Evolutionary conservation across 2,888 invertebrate species (phyloP), one percentile per base, ranked within the genome.

Genomic region (Girardia tigrina): DNA sequence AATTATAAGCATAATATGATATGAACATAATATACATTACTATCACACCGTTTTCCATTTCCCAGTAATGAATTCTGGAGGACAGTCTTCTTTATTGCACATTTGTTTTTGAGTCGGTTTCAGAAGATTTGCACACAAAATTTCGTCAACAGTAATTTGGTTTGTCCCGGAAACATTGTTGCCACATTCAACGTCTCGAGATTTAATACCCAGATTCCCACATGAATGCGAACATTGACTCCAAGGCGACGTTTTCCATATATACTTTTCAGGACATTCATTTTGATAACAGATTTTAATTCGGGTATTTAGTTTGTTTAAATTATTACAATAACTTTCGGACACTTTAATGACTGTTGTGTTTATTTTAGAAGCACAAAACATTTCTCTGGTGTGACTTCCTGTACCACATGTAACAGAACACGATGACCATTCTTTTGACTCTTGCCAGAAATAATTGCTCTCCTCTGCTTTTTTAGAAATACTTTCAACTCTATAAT

Each of bases 171-270:
- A 6, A 42, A 74, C 71, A n/a, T 73, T 73, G 23, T 74, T 26
- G 29, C 27, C 12, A 26, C 75, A 75, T 26, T 74, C 29, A 23
- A 73, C 16, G 4, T 73, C 72, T 16, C 75, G 70, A 23, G 12
- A 14, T 8, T 23, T 75, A 26, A 28, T 28, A 1, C 75, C 75
- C 20, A 28, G 8, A 26, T 74, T 20, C 1, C 75, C 75, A 28
- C 75, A 75, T 27, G 75, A 73, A 28, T 75, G 75, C 6, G 75
- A 75, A 29, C 75, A 75, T 23, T 26, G 73, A 16, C 72, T 26
- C 20, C 26, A 27, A 4, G 16, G 16, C 6, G 73, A 73, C 20
- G 71, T 70, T 8, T 23, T 4, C 75, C 75, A 75, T 26, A 26
- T 12, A 29, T 75, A 73, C 12, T 28, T 26, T 16, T 74, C 26